A percentile compares a stretch with the other conserved stretches of the same genome.
phyloP scores from a whole-genome alignment of 2,797 vertebrate genomes.

The Hephaestus fuliginosus region DNA sequence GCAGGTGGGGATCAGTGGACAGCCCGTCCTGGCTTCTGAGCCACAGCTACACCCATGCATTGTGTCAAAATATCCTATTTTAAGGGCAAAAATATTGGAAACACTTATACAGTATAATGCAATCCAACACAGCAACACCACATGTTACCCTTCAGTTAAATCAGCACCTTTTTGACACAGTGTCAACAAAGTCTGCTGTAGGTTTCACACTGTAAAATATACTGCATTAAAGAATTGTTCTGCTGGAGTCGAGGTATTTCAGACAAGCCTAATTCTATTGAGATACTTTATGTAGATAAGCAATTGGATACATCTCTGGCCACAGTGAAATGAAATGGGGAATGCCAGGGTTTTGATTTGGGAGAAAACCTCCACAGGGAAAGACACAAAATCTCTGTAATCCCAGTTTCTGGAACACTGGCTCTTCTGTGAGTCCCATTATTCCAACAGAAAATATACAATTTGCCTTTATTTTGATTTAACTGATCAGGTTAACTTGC shows the following conservation, averaged over 20 bases:
- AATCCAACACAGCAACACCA: not conserved
- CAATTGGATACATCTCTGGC: no score
- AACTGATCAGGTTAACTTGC: conserved; percentile 13
- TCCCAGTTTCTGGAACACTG: conserved; percentile 37
- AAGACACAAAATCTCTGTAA: conserved; percentile 32
- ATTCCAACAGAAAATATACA: conserved; percentile 17
- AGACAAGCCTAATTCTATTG: not conserved
- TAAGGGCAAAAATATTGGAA: not conserved
- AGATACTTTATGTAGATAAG: not conserved
- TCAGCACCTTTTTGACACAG: not conserved
- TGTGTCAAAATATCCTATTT: not conserved
- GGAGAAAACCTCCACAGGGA: conserved; percentile 10
- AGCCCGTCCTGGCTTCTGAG: no score
- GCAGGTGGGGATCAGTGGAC: no score
- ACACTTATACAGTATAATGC: not conserved
- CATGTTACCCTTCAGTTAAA: not conserved
- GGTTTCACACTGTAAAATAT: not conserved
- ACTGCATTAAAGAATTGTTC: not conserved
- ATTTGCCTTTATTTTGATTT: conserved; percentile 31
- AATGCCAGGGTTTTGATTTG: not conserved
- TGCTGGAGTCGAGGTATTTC: not conserved
- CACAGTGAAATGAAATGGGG: not conserved
- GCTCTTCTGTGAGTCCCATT: conserved; percentile 34
- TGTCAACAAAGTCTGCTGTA: not conserved
- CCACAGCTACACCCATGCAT: no score